phyloP scores from a whole-genome alignment of 2,113 vertebrate species.

The Python bivittatus region DNA sequence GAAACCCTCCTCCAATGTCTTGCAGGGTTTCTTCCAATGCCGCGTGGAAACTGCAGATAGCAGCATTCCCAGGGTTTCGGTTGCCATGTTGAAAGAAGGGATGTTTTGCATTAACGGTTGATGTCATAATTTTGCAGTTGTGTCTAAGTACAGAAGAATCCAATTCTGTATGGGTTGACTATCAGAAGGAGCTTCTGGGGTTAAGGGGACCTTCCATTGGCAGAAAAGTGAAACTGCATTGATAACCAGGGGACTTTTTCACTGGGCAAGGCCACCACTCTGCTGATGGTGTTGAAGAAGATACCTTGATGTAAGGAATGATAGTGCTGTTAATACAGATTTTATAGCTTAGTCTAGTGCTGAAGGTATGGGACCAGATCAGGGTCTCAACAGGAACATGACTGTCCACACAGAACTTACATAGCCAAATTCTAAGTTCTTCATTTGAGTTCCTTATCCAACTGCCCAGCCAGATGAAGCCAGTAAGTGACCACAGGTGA shows the following conservation, averaged over 20 bases:
- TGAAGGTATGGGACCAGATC: too few relatives aligned
- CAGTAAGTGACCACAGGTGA: too few relatives aligned
- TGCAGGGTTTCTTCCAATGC: constrained; percentile 16
- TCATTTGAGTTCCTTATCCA: too few relatives aligned
- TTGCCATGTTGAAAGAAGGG: rapidly evolving
- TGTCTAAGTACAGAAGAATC: background rate
- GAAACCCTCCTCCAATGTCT: background rate
- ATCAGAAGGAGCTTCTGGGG: background rate
- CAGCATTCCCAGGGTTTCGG: background rate
- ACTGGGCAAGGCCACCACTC: background rate
- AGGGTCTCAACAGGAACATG: too few relatives aligned
- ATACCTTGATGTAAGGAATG: background rate
- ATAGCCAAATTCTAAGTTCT: too few relatives aligned
- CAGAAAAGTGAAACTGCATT: background rate
- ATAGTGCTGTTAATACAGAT: background rate
- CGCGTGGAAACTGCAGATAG: background rate
- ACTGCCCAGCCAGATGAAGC: too few relatives aligned
- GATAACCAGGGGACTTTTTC: background rate
- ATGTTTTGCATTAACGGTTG: background rate
- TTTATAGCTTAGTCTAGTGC: background rate
- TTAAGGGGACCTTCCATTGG: background rate
- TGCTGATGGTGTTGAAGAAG: background rate
- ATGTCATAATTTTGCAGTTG: background rate
- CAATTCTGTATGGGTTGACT: background rate
- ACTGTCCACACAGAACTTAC: too few relatives aligned